These are phyloP conservation scores for Hippocampus barbouri DNA, from an alignment of 2,113 vertebrate species.

Conservation along the genomic window DNA sequence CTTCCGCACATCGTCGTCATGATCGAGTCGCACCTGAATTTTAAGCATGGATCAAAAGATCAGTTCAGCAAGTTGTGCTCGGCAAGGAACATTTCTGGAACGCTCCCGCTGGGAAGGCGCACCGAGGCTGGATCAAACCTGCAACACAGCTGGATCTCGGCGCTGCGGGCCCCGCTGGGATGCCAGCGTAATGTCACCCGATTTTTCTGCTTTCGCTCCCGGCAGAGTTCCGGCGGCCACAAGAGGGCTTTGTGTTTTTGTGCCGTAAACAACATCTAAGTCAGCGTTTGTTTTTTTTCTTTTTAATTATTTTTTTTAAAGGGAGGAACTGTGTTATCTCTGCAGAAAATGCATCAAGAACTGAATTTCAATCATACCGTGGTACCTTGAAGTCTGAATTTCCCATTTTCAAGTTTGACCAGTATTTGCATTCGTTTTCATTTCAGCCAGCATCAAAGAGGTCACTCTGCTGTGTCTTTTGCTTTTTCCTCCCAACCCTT, in stretches of 20 bases:
- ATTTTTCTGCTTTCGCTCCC: neutral
- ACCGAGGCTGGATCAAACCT: neutral
- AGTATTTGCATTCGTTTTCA: neutral
- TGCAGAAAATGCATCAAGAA: neutral
- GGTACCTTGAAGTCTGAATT: neutral
- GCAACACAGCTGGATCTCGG: neutral
- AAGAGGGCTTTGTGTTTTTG: constrained; percentile 1
- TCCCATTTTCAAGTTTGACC: neutral
- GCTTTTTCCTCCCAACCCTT: neutral
- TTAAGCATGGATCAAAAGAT: constrained; percentile 9
- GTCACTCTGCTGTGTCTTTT: neutral
- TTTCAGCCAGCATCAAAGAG: neutral
- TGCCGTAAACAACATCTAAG: neutral
- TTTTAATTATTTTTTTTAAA: neutral
- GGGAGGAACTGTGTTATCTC: neutral
- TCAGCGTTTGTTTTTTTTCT: neutral
- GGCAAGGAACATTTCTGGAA: constrained; percentile 9
- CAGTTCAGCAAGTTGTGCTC: neutral
- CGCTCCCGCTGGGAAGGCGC: constrained; percentile 6
- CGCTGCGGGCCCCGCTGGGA: constrained; percentile 3
- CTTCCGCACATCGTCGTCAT: neutral
- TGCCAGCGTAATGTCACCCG: constrained; percentile 6
- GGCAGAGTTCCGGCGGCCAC: neutral
- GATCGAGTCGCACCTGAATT: neutral
- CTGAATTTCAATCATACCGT: neutral